These are phyloP conservation scores for Gymnocephalus cernua DNA, from an alignment of 2,113 vertebrate species.

Conservation along the genomic window DNA sequence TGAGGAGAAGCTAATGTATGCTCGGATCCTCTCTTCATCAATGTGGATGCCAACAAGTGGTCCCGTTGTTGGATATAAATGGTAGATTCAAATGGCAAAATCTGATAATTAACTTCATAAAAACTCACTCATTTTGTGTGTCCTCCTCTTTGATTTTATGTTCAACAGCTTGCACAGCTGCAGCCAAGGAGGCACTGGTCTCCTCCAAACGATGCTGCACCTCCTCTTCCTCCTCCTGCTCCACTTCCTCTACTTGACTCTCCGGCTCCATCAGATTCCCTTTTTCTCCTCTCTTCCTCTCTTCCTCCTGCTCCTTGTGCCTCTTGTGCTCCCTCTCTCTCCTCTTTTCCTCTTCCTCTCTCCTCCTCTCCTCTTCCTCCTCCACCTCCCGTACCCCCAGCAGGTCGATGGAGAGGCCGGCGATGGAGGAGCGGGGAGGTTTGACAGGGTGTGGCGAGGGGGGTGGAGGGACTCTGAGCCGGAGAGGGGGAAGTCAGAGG, in stretches of 20 bases:
- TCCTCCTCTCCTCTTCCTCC: conserved; percentile 71
- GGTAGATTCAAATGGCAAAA: not conserved
- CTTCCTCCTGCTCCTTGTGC: conserved; percentile 49
- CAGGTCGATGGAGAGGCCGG: conserved; percentile 88
- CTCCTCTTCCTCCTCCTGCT: conserved; percentile 70
- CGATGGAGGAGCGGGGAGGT: conserved; percentile 91
- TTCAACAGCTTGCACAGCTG: conserved; percentile 93
- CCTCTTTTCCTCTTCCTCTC: conserved; percentile 57
- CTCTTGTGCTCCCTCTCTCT: conserved; percentile 47
- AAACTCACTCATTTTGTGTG: conserved; percentile 87
- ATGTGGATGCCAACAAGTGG: not conserved
- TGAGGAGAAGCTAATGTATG: not conserved
- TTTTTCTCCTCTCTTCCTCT: conserved; percentile 45
- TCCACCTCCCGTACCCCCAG: conserved; percentile 62
- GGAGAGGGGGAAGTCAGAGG: conserved; percentile 84
- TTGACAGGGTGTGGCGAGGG: conserved; percentile 88
- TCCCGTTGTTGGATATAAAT: not conserved
- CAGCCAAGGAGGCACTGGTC: conserved; percentile 92
- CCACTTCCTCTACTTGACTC: conserved; percentile 36
- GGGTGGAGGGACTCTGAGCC: conserved; percentile 82
- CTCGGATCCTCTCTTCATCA: not conserved
- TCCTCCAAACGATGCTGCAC: conserved; percentile 91
- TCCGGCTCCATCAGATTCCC: conserved; percentile 44
- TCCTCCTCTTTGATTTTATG: conserved; percentile 95
- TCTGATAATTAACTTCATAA: not conserved